These are phyloP conservation scores for Thaumatotibia leucotreta DNA, from an alignment of 1,140 invertebrate species.

Conservation along the genomic window DNA sequence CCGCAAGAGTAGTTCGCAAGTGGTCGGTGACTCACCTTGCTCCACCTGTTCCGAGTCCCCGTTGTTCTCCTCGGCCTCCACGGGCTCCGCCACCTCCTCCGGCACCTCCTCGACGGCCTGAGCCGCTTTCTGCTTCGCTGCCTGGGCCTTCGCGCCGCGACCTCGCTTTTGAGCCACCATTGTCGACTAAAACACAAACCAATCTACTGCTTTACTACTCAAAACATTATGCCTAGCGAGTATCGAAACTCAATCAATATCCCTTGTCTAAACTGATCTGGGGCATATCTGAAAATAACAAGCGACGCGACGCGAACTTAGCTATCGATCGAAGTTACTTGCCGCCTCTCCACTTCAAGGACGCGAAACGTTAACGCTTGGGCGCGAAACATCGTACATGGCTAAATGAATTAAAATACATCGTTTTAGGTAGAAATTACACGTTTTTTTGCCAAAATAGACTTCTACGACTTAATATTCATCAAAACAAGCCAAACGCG, in stretches of 20 bases:
- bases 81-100: constrained; percentile 38
- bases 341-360: constrained; percentile 55
- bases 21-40: neutral
- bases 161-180: constrained; percentile 69
- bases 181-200: constrained; percentile 21
- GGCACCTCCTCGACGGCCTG: constrained; percentile 32
- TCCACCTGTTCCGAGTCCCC: constrained; percentile 40
- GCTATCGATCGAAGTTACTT: constrained; percentile 37
- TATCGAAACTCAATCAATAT: constrained; percentile 20
- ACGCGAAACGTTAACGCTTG: constrained; percentile 34
- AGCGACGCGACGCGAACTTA: constrained; percentile 22
- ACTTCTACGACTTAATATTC: constrained; percentile 45
- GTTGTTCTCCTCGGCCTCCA: constrained; percentile 51
- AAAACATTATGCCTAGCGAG: constrained; percentile 16
- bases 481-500: constrained; percentile 45
- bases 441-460: constrained; percentile 24
- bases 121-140: constrained; percentile 46
- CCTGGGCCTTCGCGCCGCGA: constrained; percentile 60
- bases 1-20: neutral
- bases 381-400: constrained; percentile 34
- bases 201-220: too few species aligned
- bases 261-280: neutral
- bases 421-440: constrained; percentile 1
- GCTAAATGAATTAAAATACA: constrained; percentile 23
- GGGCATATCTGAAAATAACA: constrained; percentile 11